Base-by-base conservation (phyloP, 2,888 invertebrate genomes). In the Lampropteryx suffumata region DNA sequence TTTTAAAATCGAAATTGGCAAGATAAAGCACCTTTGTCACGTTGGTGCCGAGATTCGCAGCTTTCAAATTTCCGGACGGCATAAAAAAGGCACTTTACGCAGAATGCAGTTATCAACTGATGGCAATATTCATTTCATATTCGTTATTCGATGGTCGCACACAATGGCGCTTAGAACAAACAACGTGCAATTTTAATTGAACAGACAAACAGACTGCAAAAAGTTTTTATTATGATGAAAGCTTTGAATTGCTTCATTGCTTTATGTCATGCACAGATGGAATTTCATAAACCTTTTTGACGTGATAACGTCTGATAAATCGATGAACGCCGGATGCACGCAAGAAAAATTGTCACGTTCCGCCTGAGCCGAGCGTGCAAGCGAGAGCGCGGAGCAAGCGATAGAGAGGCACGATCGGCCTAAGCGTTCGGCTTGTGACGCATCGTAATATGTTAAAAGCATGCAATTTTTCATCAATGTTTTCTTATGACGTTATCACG, bases 151-250 rank as follows among this genome's bases (percentile, higher is more conserved):
- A 26, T 14, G 10, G 26, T 14, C 12, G 30, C 44, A 55, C 36
- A 39, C 45, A 40, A 14, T 21, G 45, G 35, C 47, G 48, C 35
- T 45, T 45, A 35, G 17, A 40, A 40, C 50, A 54, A 53, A 59
- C 56, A 51, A 49, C 46, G 36, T 56, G 29, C 53, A 56, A 44
- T 59, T 57, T 59, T 57, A 55, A 59, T 59, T 55, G 52, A 45
- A 45, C 39, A 28, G 32, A 48, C 51, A 55, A 32, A 59, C 32
- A 46, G 28, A 42, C 39, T 37, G 62, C 61, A 61, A 62, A 65
- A 65, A 65, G 50, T 51, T 61, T 64, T 62, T 58, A 57, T 36
- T 57, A 49, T 59, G 60, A 59, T 62, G 61, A 62, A 54, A 60
- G 34, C 54, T 57, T 61, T 59, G 66, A 60, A 64, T 28, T 41